Conservation (phyloP, 2,113 vertebrate species). For the Odocoileus virginianus region DNA sequence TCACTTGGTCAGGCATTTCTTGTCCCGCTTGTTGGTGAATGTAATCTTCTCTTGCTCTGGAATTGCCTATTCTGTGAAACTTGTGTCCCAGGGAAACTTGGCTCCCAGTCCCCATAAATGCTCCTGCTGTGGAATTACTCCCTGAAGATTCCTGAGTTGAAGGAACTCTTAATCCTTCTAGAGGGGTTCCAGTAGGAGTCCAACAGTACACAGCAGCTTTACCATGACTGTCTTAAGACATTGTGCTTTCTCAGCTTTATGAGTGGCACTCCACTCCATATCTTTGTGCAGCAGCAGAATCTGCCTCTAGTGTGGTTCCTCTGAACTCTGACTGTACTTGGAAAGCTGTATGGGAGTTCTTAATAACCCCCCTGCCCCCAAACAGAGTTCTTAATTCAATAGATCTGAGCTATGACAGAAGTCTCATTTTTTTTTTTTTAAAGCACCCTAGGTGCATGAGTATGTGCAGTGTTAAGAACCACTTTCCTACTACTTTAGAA, state of each 20-base stretch:
- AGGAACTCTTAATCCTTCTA: neutral
- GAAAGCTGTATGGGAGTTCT: neutral
- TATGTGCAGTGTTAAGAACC: neutral
- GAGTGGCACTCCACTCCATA: neutral
- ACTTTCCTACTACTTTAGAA: neutral
- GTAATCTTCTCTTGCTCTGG: neutral
- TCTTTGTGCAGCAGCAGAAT: neutral
- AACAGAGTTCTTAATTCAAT: neutral
- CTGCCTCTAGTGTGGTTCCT: neutral
- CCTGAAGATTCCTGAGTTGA: neutral
- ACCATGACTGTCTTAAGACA: neutral
- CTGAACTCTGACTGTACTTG: neutral
- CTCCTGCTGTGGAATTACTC: neutral
- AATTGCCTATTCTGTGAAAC: neutral
- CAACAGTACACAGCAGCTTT: neutral
- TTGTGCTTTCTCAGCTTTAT: neutral
- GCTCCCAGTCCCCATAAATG: neutral
- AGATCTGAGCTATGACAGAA: neutral
- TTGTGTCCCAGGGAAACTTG: neutral
- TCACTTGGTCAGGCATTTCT: neutral
- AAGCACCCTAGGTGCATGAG: neutral
- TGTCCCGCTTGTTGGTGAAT: neutral
- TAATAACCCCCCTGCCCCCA: rapidly evolving
- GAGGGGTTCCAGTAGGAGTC: neutral
- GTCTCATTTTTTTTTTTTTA: neutral